Base-by-base conservation (phyloP, 1,140 invertebrate genomes). In the Euborellia annulipes region DNA sequence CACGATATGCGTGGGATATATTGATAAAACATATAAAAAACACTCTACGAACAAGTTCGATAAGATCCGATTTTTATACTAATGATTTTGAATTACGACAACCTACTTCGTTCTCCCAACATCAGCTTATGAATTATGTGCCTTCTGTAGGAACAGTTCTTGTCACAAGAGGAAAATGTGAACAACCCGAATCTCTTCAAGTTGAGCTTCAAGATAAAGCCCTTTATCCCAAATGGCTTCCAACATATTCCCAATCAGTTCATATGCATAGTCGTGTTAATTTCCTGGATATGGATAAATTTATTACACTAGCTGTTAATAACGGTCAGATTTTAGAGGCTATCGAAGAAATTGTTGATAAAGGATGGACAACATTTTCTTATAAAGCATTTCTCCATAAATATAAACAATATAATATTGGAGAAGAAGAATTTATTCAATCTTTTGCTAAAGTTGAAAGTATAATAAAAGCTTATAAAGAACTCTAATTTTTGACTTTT, bases 311-410 rank as follows among this genome's bases (percentile, higher is more conserved):
- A 16, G 46, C 67, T 13, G 60, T 62, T 0, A 73, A 72, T 54
- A 68, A 64, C 58, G 66, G 62, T 3, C 48, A 52, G 36, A 58
- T 67, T 40, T 50, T 59, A 48, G 40, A 53, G 18, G 45, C 57
- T 2, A 48, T 73, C 3, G 60, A 71, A 41, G 9, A 17, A 3
- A 56, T 68, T 22, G 50, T 70, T 21, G 53, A 57, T 3, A 66
- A 67, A 49, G 64, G 69, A 8, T 70, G 67, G 68, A 64, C 55
- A 40, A 56, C 62, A 34, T 73, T 67, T 46, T 54, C 55, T 4
- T 54, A 68, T 53, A 58, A 58, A n/a, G 69, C 69, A 27, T 27
- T 27, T 27, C 23, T 27, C 11, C 23, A 27, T 27, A 27, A 27
- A 27, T 27, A 27, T 27, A 27, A 27, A 27, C 23, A 27, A 27